Base-by-base conservation (phyloP, 1,140 invertebrate genomes). In the Zaprionus capensis region DNA sequence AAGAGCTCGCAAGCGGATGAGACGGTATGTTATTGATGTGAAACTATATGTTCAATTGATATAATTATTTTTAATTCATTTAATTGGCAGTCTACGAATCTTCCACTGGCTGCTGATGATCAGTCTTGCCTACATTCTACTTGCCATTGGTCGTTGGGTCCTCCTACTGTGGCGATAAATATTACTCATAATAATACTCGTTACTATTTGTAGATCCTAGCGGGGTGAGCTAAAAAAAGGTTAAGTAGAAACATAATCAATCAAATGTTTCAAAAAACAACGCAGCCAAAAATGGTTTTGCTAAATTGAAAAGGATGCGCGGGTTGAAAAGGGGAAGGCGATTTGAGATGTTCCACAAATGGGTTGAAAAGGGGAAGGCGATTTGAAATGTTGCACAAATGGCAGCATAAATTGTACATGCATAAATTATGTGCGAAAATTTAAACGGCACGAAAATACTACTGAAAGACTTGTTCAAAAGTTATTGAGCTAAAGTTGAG, bases 341-440 rank as follows among this genome's bases (percentile, higher is more conserved):
- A 70, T 72, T 70, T 76, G 81, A 79, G 76, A 83, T 87, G 84
- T 87, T 80, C 61, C 83, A 51, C 73, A 87, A 87, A 81, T 78
- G 78, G 71, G 36, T 11, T 91, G 2, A 15, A 36, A 57, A 4
- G 15, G 36, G 46, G 11, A 46, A 53, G 31, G 12, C 53, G 65
- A 70, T 72, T 70, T 76, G 81, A 79, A 78, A 83, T 87, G 84
- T 87, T 80, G 65, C 83, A 51, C 73, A 87, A 87, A 81, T 78
- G 78, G 71, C 69, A 71, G 71, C 78, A 79, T 84, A 78, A 88
- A 87, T 87, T 81, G 63, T 80, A 24, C 69, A 80, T 78, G 70
- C 73, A 88, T 86, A 88, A 83, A 81, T 88, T 64, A 81, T 83
- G 62, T 63, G 70, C 57, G 59, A 67, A 61, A 71, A 80, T 69